phyloP scores from a whole-genome alignment of 2,113 vertebrate genomes.

The Brachyhypopomus occidentalis region DNA sequence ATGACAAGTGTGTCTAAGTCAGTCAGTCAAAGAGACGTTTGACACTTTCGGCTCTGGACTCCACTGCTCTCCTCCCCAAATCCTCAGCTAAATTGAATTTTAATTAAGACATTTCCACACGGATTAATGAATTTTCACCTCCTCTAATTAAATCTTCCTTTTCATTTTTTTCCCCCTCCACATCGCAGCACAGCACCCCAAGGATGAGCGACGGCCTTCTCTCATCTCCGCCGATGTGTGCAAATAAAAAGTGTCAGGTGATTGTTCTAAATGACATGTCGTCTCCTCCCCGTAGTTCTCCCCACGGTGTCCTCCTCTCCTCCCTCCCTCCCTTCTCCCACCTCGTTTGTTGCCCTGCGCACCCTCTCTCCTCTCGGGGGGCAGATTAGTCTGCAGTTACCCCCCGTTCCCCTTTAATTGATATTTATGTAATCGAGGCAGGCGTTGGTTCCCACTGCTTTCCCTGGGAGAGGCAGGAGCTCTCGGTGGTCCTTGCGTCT shows the following conservation, averaged over 20 bases:
- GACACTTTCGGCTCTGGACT: conserved; percentile 38
- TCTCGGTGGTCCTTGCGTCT: conserved; percentile 43
- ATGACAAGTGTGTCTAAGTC: conserved; percentile 78
- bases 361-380: conserved; percentile 68
- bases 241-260: conserved; percentile 47
- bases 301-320: conserved; percentile 18
- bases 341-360: conserved; percentile 49
- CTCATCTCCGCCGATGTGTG: not conserved
- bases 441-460: conserved; percentile 72
- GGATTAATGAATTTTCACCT: conserved; percentile 4
- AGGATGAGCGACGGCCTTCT: not conserved
- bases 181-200: not conserved
- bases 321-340: conserved; percentile 30
- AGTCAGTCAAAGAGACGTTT: conserved; percentile 49
- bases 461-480: conserved; percentile 62
- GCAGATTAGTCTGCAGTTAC: conserved; percentile 81
- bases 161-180: not conserved
- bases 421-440: conserved; percentile 82
- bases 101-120: conserved; percentile 67
- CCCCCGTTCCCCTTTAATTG: conserved; percentile 83
- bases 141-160: not conserved
- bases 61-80: conserved; percentile 40
- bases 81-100: conserved; percentile 67
- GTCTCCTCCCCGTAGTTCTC: conserved; percentile 36
- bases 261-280: conserved; percentile 54